Evolutionary conservation across 2,797 vertebrate genomes (phyloP).

Genomic region (Lerista edwardsae): DNA sequence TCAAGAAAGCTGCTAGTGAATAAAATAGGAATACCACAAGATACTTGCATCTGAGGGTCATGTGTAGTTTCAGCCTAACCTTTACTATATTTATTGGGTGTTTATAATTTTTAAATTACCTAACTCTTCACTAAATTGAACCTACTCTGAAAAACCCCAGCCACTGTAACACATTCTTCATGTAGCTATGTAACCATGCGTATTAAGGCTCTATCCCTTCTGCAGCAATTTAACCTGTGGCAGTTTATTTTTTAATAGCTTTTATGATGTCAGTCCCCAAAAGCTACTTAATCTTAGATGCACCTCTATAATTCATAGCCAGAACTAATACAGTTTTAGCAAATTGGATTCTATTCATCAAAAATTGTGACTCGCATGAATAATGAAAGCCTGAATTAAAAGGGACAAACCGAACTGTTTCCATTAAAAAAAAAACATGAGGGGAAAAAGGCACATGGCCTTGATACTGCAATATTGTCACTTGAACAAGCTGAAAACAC

Average conservation of each 20-base stretch:
- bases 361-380: constrained; percentile 34
- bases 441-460: background rate
- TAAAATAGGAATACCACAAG: background rate
- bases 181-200: background rate
- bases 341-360: constrained; percentile 54
- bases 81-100: constrained; percentile 1
- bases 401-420: constrained; percentile 33
- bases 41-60: background rate
- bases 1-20: background rate
- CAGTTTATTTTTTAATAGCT: constrained; percentile 34
- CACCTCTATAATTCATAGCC: constrained; percentile 47
- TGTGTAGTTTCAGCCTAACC: background rate
- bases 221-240: constrained; percentile 30
- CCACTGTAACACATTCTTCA: background rate
- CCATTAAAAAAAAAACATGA: background rate
- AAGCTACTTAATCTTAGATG: constrained; percentile 44
- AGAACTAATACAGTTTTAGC: constrained; percentile 52
- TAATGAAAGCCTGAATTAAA: constrained; percentile 51
- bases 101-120: background rate
- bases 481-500: background rate
- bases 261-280: background rate
- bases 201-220: background rate
- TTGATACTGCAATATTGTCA: background rate
- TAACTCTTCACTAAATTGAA: background rate
- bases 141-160: background rate